Evolutionary conservation across 2,888 invertebrate genomes (phyloP).

Genomic region (Parasteatoda lunata): DNA sequence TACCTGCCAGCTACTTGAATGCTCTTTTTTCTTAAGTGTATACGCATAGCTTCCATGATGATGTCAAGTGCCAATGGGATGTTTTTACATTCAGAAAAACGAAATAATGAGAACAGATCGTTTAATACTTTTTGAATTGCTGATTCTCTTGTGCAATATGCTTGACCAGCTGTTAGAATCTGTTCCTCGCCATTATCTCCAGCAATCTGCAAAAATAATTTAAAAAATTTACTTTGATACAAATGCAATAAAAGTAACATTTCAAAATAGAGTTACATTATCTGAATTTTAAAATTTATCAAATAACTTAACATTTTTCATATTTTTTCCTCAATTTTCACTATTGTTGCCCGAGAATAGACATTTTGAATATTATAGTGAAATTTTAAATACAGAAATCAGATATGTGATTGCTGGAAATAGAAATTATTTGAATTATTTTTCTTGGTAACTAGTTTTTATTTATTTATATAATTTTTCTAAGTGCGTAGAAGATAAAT

Average conservation of each 20-base stretch:
- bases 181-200: conserved; percentile 94
- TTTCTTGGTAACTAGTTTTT: too few relatives aligned
- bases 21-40: conserved; percentile 88
- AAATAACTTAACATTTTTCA: too few relatives aligned
- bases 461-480: too few relatives aligned
- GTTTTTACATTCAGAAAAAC: conserved; percentile 86
- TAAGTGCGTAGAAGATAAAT: too few relatives aligned
- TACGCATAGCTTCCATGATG: conserved; percentile 91
- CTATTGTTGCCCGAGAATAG: too few relatives aligned
- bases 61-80: conserved; percentile 84
- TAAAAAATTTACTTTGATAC: not conserved
- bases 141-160: conserved; percentile 88
- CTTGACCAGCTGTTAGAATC: conserved; percentile 85
- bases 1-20: conserved; percentile 85
- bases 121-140: conserved; percentile 89
- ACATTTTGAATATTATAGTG: too few relatives aligned
- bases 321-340: too few relatives aligned
- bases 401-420: too few relatives aligned
- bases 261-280: not conserved
- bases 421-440: too few relatives aligned
- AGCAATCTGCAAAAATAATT: conserved; percentile 80
- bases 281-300: not conserved
- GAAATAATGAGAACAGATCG: conserved; percentile 90
- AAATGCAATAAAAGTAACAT: not conserved
- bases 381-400: too few relatives aligned